A percentile compares a stretch with the other conserved stretches of the same genome.
These are phyloP conservation scores for Sarcophaga rosellei DNA, from an alignment of 2,888 invertebrate genomes.

Conservation along the genomic window DNA sequence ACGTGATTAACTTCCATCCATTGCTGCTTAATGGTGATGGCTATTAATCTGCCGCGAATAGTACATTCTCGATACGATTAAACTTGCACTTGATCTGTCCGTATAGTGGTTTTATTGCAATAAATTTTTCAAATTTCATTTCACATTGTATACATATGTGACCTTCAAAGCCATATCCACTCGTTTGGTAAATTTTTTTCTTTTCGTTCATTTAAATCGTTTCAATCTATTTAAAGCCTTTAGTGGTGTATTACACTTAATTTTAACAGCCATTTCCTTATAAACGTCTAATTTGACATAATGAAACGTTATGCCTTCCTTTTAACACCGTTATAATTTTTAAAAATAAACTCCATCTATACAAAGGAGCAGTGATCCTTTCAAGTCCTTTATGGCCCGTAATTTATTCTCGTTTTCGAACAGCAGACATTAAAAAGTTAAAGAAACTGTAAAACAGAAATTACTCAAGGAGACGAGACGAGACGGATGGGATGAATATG, in stretches of 20 bases:
- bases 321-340: slow-evolving; percentile 23
- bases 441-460: slow-evolving; percentile 41
- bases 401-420: slow-evolving; percentile 1
- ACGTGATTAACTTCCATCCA: no score
- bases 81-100: no score
- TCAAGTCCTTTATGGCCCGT: neutral
- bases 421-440: slow-evolving; percentile 41
- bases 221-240: neutral
- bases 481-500: neutral
- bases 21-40: no score
- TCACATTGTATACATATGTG: no score
- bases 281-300: slow-evolving; percentile 4
- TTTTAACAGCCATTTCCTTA: slow-evolving; percentile 11
- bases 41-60: no score
- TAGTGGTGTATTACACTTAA: neutral
- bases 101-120: no score
- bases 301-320: neutral
- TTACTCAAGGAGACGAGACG: slow-evolving; percentile 1
- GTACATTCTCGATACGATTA: no score
- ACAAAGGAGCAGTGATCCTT: neutral
- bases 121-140: no score
- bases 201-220: no score
- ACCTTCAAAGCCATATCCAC: no score
- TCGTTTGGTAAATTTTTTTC: no score
- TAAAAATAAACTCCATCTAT: neutral